Conservation (phyloP, 2,888 invertebrate species). For the Ectemnius lituratus region DNA sequence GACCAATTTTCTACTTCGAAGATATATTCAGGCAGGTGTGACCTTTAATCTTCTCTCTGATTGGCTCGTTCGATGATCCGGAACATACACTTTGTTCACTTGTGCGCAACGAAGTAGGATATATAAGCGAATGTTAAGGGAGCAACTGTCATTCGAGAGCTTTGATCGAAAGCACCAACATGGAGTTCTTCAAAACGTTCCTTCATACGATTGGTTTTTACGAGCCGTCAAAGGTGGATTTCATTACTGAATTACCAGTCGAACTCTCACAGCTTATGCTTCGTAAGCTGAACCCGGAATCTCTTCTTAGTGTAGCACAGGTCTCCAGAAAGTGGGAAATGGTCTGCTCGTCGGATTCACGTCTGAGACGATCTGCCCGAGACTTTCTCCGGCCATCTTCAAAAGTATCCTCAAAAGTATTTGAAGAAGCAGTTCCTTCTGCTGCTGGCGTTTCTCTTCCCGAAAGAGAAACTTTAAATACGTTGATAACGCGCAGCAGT, state of each 20-base stretch:
- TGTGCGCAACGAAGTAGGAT: not conserved
- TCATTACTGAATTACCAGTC: constrained; percentile 18
- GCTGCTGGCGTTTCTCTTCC: too few relatives aligned
- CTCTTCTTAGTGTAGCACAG: constrained; percentile 10
- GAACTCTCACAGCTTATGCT: constrained; percentile 33
- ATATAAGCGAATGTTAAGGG: constrained; percentile 5
- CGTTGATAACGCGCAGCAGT: too few relatives aligned
- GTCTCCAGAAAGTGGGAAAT: constrained; percentile 18
- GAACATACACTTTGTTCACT: not conserved
- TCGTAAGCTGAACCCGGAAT: constrained; percentile 20
- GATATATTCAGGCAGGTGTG: too few relatives aligned
- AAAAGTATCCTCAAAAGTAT: too few relatives aligned
- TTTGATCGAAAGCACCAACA: not conserved
- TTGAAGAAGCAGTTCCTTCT: too few relatives aligned
- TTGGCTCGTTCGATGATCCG: constrained; percentile 12
- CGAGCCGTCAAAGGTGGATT: constrained; percentile 16
- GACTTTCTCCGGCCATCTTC: not conserved
- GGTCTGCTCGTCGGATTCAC: constrained; percentile 7
- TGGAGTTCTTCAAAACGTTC: constrained; percentile 26
- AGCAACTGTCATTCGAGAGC: not conserved
- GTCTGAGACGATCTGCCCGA: not conserved
- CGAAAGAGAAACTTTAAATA: too few relatives aligned
- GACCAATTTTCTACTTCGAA: too few relatives aligned
- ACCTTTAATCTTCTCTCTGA: not conserved
- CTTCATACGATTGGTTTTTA: constrained; percentile 8